Conservation (phyloP, 2,888 invertebrate species). For the Ormyrus rosae region DNA sequence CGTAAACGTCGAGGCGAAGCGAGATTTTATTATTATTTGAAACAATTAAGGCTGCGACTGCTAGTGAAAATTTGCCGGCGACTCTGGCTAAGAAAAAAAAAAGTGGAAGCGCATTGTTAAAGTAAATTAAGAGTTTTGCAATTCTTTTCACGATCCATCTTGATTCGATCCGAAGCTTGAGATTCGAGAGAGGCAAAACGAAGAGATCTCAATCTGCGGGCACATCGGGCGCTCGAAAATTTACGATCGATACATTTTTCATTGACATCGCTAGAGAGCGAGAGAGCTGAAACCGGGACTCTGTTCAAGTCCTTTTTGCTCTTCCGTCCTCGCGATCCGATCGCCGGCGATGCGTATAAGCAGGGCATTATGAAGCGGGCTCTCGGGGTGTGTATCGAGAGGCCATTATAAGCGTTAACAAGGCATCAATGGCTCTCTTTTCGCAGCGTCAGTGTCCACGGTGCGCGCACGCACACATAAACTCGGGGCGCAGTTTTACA, state of each 20-base stretch:
- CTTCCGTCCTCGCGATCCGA: constrained; percentile 1
- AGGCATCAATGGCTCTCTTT: constrained; percentile 58
- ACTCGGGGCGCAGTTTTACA: constrained; percentile 60
- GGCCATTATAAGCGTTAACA: constrained; percentile 51
- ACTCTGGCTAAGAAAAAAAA: too few species aligned
- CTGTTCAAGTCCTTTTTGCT: not conserved
- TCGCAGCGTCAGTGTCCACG: constrained; percentile 7
- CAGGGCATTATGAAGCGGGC: constrained; percentile 41
- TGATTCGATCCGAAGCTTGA: too few species aligned
- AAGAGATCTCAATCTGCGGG: too few species aligned
- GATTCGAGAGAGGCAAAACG: too few species aligned
- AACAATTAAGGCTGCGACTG: too few species aligned
- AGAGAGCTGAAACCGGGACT: not conserved
- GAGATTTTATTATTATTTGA: too few species aligned
- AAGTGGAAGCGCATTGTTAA: too few species aligned
- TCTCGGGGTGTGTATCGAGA: constrained; percentile 17
- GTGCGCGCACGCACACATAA: constrained; percentile 19
- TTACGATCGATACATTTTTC: constrained; percentile 34
- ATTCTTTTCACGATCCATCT: too few species aligned
- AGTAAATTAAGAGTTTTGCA: too few species aligned
- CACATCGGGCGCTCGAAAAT: not conserved
- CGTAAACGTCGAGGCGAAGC: too few species aligned
- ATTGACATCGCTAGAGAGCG: not conserved
- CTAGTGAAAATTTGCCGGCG: too few species aligned
- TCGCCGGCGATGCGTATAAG: constrained; percentile 14